Percentiles rank a stretch among this genome's conserved stretches.
These are phyloP conservation scores for Myopa testacea DNA, from an alignment of 2,888 invertebrate species.

Conservation along the genomic window DNA sequence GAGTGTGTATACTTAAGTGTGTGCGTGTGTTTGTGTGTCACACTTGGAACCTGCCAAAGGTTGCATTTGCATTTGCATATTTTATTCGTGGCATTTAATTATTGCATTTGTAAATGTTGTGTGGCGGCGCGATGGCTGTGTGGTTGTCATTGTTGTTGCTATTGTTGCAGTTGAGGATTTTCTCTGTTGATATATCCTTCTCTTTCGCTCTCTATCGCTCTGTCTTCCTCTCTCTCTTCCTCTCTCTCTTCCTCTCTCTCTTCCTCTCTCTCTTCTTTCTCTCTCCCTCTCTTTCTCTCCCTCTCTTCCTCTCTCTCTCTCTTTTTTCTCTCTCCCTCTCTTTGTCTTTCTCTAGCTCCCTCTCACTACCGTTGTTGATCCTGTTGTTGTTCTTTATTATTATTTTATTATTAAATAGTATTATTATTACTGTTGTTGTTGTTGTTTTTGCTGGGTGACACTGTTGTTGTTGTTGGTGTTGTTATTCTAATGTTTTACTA, in stretches of 20 bases:
- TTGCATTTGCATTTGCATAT: slow-evolving; percentile 62
- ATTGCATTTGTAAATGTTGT: slow-evolving; percentile 57
- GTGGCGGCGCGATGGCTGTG: slow-evolving; percentile 28
- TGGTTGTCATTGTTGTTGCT: slow-evolving; percentile 8
- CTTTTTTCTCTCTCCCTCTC: background rate
- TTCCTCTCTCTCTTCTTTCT: background rate
- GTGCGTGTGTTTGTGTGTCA: slow-evolving; percentile 25
- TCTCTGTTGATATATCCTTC: background rate
- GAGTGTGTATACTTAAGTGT: slow-evolving; percentile 38
- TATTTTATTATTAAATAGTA: too few species aligned
- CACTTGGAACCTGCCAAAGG: slow-evolving; percentile 38
- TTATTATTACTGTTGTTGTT: too few species aligned
- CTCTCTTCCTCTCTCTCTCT: too few species aligned
- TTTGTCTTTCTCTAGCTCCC: background rate
- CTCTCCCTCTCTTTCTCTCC: background rate
- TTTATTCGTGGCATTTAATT: slow-evolving; percentile 65
- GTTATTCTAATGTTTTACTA: too few species aligned
- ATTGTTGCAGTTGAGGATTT: slow-evolving; percentile 17
- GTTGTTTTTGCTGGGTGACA: too few species aligned
- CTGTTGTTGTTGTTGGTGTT: too few species aligned
- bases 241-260: too few species aligned
- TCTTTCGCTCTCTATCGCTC: too few species aligned
- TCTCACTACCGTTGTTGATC: background rate
- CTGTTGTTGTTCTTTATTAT: background rate
- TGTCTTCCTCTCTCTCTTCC: too few species aligned